Evolutionary conservation across 2,888 invertebrate genomes (phyloP), one percentile per base, ranked within the genome.

Genomic region (Eucera pruinosa): DNA sequence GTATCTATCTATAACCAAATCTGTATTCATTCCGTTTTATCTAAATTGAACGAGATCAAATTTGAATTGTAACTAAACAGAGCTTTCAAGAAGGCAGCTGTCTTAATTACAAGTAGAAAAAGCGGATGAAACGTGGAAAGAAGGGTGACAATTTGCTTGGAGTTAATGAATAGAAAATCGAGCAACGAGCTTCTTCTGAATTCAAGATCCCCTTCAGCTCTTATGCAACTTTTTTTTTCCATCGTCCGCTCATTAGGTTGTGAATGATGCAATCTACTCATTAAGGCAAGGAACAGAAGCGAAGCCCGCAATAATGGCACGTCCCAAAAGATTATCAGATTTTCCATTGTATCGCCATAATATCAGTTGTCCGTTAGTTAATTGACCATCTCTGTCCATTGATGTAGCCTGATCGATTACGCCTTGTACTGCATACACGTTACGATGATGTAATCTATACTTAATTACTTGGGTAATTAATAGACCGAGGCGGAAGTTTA

Each of bases 371-470:
- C 60, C 30, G 45, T 58, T 64, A 48, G 50, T 67, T 81, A 81
- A 79, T 79, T 79, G 58, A 39, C 55, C 45, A 27, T 55, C 45
- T 23, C 41, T 67, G 60, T 43, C 54, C 30, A 69, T 72, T 73
- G 72, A 57, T 55, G 67, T 36, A 25, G 25, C 33, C 52, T 58
- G 65, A 69, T 69, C 72, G 70, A 75, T 79, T 66, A 45, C 58
- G 47, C 47, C 52, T 70, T 66, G 45, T n/a, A n/a, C n/a, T 43
- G 30, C 43, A 5, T 20, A 68, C 68, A 55, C 48, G 70, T 69
- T 78, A 45, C 66, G 47, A 43, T 67, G 52, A 68, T 65, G 61
- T 72, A 78, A 80, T 80, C 58, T 36, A 23, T 39, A 57, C 41
- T 45, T 62, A 54, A 64, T 66, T 65, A 43, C 48, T 20, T n/a